These are phyloP conservation scores for Calcarius lapponicus DNA, from an alignment of 2,797 vertebrate genomes.

Conservation along the genomic window DNA sequence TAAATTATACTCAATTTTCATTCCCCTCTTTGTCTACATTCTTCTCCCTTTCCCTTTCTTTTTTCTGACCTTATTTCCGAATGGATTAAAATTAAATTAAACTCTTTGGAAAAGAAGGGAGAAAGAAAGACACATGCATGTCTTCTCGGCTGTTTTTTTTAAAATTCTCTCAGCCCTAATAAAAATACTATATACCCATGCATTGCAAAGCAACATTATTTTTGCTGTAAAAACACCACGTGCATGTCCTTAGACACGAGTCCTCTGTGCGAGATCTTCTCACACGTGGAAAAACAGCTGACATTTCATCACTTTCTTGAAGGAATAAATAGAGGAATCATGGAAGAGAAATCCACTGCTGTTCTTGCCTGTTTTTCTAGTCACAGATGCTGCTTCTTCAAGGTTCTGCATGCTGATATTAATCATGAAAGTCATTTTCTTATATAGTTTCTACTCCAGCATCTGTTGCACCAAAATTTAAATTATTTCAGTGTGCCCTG, in stretches of 20 bases:
- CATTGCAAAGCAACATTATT: constrained; percentile 70
- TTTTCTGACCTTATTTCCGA: constrained; percentile 30
- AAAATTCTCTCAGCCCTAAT: constrained; percentile 58
- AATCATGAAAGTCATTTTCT: background rate
- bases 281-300: constrained; percentile 57
- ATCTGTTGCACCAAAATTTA: background rate
- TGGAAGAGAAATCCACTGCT: constrained; percentile 24
- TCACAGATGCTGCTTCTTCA: constrained; percentile 10
- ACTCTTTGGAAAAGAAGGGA: background rate
- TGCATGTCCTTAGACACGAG: constrained; percentile 41
- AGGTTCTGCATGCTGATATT: background rate
- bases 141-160: constrained; percentile 55
- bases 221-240: constrained; percentile 69
- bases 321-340: constrained; percentile 36
- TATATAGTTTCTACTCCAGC: background rate
- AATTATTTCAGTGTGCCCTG: background rate
- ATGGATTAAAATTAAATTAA: constrained; percentile 47
- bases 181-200: constrained; percentile 60
- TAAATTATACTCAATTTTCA: constrained; percentile 3
- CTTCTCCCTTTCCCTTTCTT: background rate
- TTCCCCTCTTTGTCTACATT: background rate
- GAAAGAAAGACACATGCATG: background rate
- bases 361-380: constrained; percentile 19
- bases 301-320: constrained; percentile 60
- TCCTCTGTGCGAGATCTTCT: constrained; percentile 65